Evolutionary conservation across 2,797 vertebrate species (phyloP).

Genomic region (Chaenodraco wilsoni): DNA sequence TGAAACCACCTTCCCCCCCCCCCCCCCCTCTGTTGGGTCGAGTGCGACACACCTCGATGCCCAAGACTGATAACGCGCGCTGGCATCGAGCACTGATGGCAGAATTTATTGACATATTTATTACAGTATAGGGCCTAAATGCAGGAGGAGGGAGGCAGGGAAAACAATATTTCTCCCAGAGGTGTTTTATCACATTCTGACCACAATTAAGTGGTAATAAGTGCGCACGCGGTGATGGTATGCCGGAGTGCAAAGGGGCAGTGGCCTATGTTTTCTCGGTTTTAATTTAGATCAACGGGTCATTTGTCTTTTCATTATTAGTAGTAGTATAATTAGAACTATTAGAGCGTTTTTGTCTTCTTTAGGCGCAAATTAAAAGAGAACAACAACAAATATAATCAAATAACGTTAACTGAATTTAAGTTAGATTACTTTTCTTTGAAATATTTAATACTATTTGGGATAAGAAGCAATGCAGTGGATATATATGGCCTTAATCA

Average conservation of each 20-base stretch:
- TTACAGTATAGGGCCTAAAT: slow-evolving; percentile 50
- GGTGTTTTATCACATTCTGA: slow-evolving; percentile 52
- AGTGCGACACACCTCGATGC: slow-evolving; percentile 83
- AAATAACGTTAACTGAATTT: slow-evolving; percentile 14
- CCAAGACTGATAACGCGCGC: slow-evolving; percentile 75
- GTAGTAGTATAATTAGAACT: background rate
- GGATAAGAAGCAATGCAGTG: slow-evolving; percentile 45
- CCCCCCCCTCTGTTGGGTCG: slow-evolving; percentile 70
- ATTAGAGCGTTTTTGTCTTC: background rate
- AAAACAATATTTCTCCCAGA: slow-evolving; percentile 68
- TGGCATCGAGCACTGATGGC: slow-evolving; percentile 66
- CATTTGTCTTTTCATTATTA: slow-evolving; percentile 21
- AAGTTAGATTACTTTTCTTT: slow-evolving; percentile 29
- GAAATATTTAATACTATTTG: slow-evolving; percentile 37
- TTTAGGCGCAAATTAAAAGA: background rate
- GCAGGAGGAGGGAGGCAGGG: slow-evolving; percentile 56
- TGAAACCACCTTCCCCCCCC: slow-evolving; percentile 49
- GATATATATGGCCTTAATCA: slow-evolving; percentile 65
- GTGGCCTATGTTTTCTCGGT: slow-evolving; percentile 34
- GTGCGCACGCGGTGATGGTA: slow-evolving; percentile 36
- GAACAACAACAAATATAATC: slow-evolving; percentile 9
- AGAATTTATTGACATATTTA: slow-evolving; percentile 76
- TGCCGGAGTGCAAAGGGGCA: slow-evolving; percentile 40
- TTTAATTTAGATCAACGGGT: slow-evolving; percentile 37
- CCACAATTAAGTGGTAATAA: slow-evolving; percentile 54